Conservation (phyloP, 2,113 vertebrate genomes). For the Callocephalon fimbriatum region DNA sequence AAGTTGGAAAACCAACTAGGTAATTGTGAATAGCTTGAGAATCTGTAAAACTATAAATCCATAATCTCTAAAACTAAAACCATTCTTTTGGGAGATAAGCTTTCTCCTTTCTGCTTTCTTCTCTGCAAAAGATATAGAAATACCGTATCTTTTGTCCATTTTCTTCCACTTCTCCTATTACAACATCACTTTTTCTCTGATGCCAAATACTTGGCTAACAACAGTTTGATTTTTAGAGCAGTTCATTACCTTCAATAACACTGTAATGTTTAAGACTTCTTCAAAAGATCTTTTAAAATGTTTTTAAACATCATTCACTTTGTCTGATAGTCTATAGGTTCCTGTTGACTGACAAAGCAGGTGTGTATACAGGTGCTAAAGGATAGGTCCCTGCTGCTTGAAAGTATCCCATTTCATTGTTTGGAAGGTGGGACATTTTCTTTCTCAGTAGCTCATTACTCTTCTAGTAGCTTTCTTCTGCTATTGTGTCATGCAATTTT, state of each 20-base stretch:
- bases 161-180: not conserved
- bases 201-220: not conserved
- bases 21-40: not conserved
- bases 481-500: not conserved
- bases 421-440: not conserved
- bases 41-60: not conserved
- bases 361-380: not conserved
- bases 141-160: not conserved
- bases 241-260: not conserved
- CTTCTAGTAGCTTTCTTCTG: not conserved
- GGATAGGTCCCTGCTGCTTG: not conserved
- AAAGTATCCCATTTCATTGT: not conserved
- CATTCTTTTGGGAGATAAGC: not conserved
- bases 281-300: not conserved
- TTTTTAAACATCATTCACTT: not conserved
- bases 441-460: not conserved
- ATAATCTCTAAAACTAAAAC: not conserved
- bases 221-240: not conserved
- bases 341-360: not conserved
- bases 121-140: not conserved
- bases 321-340: not conserved
- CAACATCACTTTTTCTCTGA: not conserved
- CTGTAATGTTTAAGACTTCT: not conserved
- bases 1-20: not conserved
- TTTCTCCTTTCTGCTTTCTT: not conserved